phyloP scores from a whole-genome alignment of 2,113 vertebrate species.

The Myocastor coypus region DNA sequence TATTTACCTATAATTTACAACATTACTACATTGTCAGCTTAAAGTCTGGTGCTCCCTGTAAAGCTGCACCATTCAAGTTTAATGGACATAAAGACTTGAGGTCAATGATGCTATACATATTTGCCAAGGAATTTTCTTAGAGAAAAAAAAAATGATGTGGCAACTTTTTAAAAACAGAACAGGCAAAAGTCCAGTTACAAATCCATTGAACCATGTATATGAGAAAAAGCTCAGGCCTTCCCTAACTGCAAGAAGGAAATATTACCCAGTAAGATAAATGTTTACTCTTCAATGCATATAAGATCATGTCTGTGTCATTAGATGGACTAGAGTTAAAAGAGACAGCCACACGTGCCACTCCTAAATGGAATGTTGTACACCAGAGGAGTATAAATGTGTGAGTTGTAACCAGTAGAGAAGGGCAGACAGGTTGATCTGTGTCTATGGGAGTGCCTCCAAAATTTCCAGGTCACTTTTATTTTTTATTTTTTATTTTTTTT shows the following conservation, averaged over 20 bases:
- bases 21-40: neutral
- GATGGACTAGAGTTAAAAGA: neutral
- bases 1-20: conserved; percentile 15
- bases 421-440: neutral
- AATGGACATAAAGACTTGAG: conserved; percentile 33
- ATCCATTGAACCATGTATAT: conserved; percentile 22
- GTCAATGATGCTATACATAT: neutral
- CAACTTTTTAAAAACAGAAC: conserved; percentile 3
- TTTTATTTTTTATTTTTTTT: too few relatives aligned
- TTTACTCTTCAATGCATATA: neutral
- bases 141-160: conserved; percentile 56
- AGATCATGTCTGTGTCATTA: neutral
- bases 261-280: neutral
- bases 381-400: neutral
- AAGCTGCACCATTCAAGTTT: neutral
- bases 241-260: neutral
- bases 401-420: neutral
- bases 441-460: neutral
- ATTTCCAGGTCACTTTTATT: conserved; percentile 14
- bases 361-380: neutral
- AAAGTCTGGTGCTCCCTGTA: neutral
- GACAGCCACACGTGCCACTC: neutral
- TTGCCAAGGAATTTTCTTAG: conserved; percentile 50
- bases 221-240: conserved; percentile 1
- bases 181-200: conserved; percentile 15